Percentiles rank a stretch among this genome's conserved stretches.
These are phyloP conservation scores for Lycopodina hypogea DNA, from an alignment of 37 sponge, comb jelly and placozoan species.

Conservation along the genomic window DNA sequence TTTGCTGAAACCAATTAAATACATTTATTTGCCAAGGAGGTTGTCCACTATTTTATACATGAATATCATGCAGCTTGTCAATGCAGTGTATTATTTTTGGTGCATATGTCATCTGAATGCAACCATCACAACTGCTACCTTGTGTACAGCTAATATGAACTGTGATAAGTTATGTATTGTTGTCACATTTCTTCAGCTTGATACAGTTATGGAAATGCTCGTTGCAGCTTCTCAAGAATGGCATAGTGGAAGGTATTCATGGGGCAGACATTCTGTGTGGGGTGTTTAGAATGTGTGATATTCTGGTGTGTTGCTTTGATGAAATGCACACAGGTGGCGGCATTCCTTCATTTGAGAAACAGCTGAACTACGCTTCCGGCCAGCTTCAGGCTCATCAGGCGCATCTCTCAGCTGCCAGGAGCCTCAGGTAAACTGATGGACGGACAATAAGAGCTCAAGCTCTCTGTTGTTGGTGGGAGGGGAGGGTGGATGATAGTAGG, in stretches of 20 bases:
- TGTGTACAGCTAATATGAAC: no score
- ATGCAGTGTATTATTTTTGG: no score
- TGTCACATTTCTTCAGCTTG: conserved; percentile 18
- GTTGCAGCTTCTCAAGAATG: conserved; percentile 20
- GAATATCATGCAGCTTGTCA: no score
- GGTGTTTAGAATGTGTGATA: no score
- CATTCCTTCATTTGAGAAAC: conserved; percentile 31
- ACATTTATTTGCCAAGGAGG: background rate
- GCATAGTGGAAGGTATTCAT: conserved; percentile 20
- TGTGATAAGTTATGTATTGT: background rate
- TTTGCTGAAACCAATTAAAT: background rate
- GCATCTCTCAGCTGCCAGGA: conserved; percentile 14
- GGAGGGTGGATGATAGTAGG: no score
- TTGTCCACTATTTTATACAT: no score
- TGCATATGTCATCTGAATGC: no score
- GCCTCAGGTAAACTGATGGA: conserved; percentile 27
- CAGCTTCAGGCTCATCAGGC: conserved; percentile 32
- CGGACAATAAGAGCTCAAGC: no score
- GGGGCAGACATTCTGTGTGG: no score
- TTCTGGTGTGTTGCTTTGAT: background rate
- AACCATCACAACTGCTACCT: no score
- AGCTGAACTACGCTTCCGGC: background rate
- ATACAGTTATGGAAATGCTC: conserved; percentile 49
- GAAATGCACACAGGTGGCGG: conserved; percentile 8
- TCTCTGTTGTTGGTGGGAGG: no score